These are phyloP conservation scores for Spodoptera frugiperda DNA, from an alignment of 1,140 invertebrate species.

Conservation along the genomic window DNA sequence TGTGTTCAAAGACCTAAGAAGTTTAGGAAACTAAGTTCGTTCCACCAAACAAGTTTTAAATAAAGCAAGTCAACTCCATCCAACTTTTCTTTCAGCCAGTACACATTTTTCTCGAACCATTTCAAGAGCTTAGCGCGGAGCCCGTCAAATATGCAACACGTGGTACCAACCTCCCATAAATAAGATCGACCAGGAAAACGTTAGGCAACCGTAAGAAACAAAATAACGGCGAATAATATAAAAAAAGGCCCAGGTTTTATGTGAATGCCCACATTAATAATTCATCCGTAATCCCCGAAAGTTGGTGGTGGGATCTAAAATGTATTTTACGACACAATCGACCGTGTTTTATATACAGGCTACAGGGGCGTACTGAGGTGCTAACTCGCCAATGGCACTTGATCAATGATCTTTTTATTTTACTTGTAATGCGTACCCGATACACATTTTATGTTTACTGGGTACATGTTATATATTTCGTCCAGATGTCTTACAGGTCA, in stretches of 20 bases:
- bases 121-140: slow-evolving; percentile 32
- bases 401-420: slow-evolving; percentile 19
- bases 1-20: too few relatives aligned
- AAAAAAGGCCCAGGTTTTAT: slow-evolving; percentile 74
- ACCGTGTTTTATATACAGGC: slow-evolving; percentile 55
- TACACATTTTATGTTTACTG: slow-evolving; percentile 5
- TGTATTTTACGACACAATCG: slow-evolving; percentile 75
- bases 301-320: slow-evolving; percentile 66
- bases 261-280: slow-evolving; percentile 80
- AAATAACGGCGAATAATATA: slow-evolving; percentile 54
- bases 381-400: slow-evolving; percentile 39
- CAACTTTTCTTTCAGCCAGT: slow-evolving; percentile 23
- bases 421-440: slow-evolving; percentile 4
- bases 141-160: slow-evolving; percentile 47
- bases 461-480: not conserved
- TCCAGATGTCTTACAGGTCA: not conserved
- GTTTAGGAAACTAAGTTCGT: not conserved
- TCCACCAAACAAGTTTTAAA: not conserved
- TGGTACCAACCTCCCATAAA: slow-evolving; percentile 43
- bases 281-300: slow-evolving; percentile 79
- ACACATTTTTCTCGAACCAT: slow-evolving; percentile 28
- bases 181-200: slow-evolving; percentile 47
- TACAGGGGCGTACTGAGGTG: slow-evolving; percentile 42
- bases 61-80: slow-evolving; percentile 7
- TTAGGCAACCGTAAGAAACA: slow-evolving; percentile 39